Percentiles rank a stretch among this genome's conserved stretches.
phyloP scores from a whole-genome alignment of 2,888 invertebrate genomes.

The Nemapogon koenigi region DNA sequence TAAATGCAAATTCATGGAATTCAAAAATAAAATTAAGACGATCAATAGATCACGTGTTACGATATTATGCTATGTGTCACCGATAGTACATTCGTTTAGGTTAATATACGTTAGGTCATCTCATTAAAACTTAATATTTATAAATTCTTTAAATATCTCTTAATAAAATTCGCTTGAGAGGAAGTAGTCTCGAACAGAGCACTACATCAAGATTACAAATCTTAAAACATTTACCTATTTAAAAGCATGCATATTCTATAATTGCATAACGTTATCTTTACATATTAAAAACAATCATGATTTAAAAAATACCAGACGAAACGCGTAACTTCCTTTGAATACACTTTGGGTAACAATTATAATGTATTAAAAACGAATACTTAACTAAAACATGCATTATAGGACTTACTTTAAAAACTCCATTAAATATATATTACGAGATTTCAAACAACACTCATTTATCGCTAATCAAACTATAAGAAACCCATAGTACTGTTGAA shows the following conservation, averaged over 20 bases:
- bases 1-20: conserved; percentile 63
- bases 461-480: conserved; percentile 40
- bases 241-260: too few species aligned
- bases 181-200: too few species aligned
- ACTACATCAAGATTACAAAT: too few species aligned
- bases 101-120: neutral
- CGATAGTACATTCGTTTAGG: neutral
- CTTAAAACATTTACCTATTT: too few species aligned
- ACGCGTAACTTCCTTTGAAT: too few species aligned
- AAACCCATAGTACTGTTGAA: too few species aligned
- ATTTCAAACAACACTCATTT: conserved; percentile 60
- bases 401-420: conserved; percentile 40
- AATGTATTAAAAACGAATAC: too few species aligned
- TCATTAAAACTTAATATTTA: conserved; percentile 7
- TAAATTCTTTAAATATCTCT: conserved; percentile 5
- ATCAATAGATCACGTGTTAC: neutral
- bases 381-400: too few species aligned
- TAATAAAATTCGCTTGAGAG: conserved; percentile 9
- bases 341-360: too few species aligned
- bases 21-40: conserved; percentile 28
- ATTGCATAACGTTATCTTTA: too few species aligned
- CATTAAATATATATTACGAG: conserved; percentile 59
- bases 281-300: too few species aligned
- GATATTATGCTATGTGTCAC: neutral
- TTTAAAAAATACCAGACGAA: too few species aligned